Conservation (phyloP, 1,140 invertebrate species). For the Phymastichus coffea region DNA sequence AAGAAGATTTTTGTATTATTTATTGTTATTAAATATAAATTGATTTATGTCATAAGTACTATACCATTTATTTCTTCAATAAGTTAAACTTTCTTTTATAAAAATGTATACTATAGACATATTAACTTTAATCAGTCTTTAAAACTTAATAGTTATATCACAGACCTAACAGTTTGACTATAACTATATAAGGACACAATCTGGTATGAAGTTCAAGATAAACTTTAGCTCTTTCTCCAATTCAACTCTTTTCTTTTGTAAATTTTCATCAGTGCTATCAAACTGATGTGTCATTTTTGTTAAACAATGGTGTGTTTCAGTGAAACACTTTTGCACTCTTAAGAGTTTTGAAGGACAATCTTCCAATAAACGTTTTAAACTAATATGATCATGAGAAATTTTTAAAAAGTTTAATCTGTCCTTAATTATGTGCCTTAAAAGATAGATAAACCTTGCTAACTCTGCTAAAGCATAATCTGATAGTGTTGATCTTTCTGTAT, state of each 20-base stretch:
- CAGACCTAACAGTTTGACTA: background rate
- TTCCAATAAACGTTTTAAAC: background rate
- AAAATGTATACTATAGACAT: background rate
- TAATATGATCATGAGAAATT: background rate
- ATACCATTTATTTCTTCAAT: background rate
- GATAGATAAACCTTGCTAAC: conserved; percentile 37
- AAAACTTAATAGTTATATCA: background rate
- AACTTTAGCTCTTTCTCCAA: conserved; percentile 34
- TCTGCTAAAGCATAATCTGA: conserved; percentile 29
- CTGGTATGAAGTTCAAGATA: conserved; percentile 39
- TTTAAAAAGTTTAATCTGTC: conserved; percentile 22
- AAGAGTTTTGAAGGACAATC: conserved; percentile 36
- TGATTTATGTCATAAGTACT: background rate
- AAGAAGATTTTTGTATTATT: too few species aligned
- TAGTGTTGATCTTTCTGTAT: background rate
- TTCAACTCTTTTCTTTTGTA: conserved; percentile 25
- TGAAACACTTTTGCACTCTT: conserved; percentile 25
- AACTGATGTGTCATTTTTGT: conserved; percentile 23
- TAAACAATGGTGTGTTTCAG: conserved; percentile 29
- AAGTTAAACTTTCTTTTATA: background rate
- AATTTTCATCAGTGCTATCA: conserved; percentile 20
- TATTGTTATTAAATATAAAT: too few species aligned
- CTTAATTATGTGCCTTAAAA: conserved; percentile 36
- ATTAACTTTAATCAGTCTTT: conserved; percentile 24
- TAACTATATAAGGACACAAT: conserved; percentile 38